Evolutionary conservation across 2,113 vertebrate species (phyloP).

Genomic region (Odontesthes bonariensis): DNA sequence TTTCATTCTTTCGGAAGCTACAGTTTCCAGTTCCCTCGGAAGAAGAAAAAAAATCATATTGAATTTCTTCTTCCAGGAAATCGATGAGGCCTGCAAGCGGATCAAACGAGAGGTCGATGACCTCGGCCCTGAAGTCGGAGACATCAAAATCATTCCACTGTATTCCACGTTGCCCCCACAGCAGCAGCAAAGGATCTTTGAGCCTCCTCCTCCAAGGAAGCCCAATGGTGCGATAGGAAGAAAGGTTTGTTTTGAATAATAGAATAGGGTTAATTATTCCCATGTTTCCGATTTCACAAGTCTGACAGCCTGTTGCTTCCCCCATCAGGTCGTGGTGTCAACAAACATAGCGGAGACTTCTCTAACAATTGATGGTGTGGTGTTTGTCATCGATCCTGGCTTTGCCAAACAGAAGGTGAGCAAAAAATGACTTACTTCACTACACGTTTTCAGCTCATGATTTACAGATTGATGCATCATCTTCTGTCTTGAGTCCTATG

Average conservation of each 20-base stretch:
- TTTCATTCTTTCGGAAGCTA: background rate
- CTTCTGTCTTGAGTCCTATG: background rate
- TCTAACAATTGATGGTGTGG: slow-evolving; percentile 97
- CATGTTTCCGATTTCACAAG: background rate
- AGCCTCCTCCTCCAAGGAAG: slow-evolving; percentile 96
- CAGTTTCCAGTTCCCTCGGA: background rate
- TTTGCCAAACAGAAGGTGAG: slow-evolving; percentile 98
- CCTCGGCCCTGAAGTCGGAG: slow-evolving; percentile 96
- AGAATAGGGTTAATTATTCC: too few relatives aligned
- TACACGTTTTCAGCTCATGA: background rate
- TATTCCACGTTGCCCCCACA: slow-evolving; percentile 98
- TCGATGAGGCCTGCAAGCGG: slow-evolving; percentile 98
- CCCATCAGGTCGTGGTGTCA: slow-evolving; percentile 94
- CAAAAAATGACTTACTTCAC: background rate
- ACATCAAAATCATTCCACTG: slow-evolving; percentile 99
- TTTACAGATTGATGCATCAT: background rate
- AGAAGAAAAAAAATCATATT: background rate
- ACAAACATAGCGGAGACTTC: slow-evolving; percentile 99
- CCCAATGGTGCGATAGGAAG: slow-evolving; percentile 96
- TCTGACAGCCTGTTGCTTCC: slow-evolving; percentile 3
- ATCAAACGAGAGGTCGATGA: slow-evolving; percentile 99
- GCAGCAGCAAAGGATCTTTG: slow-evolving; percentile 98
- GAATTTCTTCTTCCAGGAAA: slow-evolving; percentile 85
- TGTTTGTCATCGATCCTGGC: slow-evolving; percentile 99
- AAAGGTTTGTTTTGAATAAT: slow-evolving; percentile 85